Evolutionary conservation across 2,888 invertebrate genomes (phyloP).

Genomic region (Notodonta ziczac): DNA sequence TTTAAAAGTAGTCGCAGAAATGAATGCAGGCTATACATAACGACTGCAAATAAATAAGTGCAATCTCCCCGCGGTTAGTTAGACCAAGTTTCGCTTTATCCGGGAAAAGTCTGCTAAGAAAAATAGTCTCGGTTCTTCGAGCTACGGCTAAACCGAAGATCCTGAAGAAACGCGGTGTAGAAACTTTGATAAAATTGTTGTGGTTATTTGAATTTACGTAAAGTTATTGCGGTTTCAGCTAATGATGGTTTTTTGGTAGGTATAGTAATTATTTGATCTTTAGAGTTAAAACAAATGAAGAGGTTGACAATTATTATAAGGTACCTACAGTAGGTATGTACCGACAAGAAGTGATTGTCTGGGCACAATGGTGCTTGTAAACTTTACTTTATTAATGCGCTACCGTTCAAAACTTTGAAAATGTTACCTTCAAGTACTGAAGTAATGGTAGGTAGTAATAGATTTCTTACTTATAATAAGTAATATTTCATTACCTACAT

Average conservation of each 20-base stretch:
- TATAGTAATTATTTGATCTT: neutral
- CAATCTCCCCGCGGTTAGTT: slow-evolving; percentile 42
- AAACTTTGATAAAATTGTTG: slow-evolving; percentile 43
- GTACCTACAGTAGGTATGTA: too few species aligned
- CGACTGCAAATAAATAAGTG: slow-evolving; percentile 36
- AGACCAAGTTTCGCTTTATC: slow-evolving; percentile 46
- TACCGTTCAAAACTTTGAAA: too few species aligned
- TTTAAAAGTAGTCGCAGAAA: slow-evolving; percentile 18
- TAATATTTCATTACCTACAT: too few species aligned
- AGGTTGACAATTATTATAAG: too few species aligned
- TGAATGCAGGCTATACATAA: slow-evolving; percentile 29
- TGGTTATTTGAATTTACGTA: slow-evolving; percentile 8
- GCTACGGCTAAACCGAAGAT: slow-evolving; percentile 35
- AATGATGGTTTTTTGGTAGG: neutral
- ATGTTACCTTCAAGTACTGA: too few species aligned
- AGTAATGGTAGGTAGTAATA: too few species aligned
- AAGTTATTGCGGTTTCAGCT: neutral
- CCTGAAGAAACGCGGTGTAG: slow-evolving; percentile 49
- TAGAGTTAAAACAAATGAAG: too few species aligned
- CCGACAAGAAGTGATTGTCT: too few species aligned
- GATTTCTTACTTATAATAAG: too few species aligned
- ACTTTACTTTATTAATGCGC: too few species aligned
- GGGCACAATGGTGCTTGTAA: too few species aligned
- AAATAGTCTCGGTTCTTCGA: slow-evolving; percentile 44
- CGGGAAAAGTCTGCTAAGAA: slow-evolving; percentile 42